Conservation (phyloP, 2,888 invertebrate genomes). For the Galeruca laticollis region DNA sequence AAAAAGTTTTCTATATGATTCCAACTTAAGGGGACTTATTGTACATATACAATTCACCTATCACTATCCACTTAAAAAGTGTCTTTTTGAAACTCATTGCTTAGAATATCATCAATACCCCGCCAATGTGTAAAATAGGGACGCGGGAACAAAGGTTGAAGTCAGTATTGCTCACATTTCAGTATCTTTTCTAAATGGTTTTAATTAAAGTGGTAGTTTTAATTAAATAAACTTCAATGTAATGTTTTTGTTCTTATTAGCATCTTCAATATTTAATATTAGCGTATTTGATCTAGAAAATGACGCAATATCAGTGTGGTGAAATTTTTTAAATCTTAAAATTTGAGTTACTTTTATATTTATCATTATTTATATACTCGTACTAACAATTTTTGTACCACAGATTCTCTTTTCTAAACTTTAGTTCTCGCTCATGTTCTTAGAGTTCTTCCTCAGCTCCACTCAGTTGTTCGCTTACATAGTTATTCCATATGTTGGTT, state of each 20-base stretch:
- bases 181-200: slow-evolving; percentile 28
- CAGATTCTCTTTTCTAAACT: too few species aligned
- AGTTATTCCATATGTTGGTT: too few species aligned
- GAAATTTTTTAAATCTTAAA: not conserved
- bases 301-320: not conserved
- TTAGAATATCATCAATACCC: not conserved
- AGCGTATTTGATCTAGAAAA: not conserved
- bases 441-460: too few species aligned
- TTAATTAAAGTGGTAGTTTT: slow-evolving; percentile 27
- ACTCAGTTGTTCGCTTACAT: too few species aligned
- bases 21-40: too few species aligned
- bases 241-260: slow-evolving; percentile 22
- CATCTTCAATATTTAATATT: slow-evolving; percentile 18
- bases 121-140: slow-evolving; percentile 11
- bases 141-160: slow-evolving; percentile 19
- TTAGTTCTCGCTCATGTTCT: too few species aligned
- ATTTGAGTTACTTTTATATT: too few species aligned
- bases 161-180: slow-evolving; percentile 20
- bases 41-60: too few species aligned
- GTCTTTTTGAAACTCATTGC: not conserved
- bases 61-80: too few species aligned
- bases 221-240: slow-evolving; percentile 25
- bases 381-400: too few species aligned
- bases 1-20: too few species aligned
- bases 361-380: too few species aligned